phyloP scores from a whole-genome alignment of 2,113 vertebrate species.

The Macquaria australasica region DNA sequence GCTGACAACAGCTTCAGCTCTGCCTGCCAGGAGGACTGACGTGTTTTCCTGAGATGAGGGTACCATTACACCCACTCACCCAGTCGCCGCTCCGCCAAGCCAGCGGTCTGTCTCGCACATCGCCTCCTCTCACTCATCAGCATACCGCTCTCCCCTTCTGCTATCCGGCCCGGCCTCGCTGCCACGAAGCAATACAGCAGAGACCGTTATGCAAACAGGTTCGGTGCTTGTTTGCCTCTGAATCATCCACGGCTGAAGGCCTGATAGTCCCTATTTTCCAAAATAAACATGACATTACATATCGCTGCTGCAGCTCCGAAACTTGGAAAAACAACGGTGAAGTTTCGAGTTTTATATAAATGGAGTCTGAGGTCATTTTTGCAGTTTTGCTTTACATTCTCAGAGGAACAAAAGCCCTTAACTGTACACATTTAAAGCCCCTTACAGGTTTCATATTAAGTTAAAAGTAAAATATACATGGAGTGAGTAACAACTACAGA shows the following conservation, averaged over 20 bases:
- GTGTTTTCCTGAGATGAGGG: conserved; percentile 45
- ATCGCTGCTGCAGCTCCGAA: background rate
- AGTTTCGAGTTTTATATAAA: background rate
- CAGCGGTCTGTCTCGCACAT: conserved; percentile 29
- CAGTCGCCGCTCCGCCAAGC: conserved; percentile 33
- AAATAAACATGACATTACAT: conserved; percentile 27
- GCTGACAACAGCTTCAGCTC: conserved; percentile 5
- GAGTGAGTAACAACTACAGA: background rate
- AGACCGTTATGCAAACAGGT: conserved; percentile 47
- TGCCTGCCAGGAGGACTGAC: conserved; percentile 35
- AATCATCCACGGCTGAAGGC: conserved; percentile 50
- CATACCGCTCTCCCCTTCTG: background rate
- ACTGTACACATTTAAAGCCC: background rate
- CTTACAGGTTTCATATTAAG: background rate
- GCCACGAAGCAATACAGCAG: conserved; percentile 36
- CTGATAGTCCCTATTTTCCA: conserved; percentile 23
- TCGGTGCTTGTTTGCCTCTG: conserved; percentile 39
- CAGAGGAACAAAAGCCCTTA: background rate
- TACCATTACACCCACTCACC: conserved; percentile 50
- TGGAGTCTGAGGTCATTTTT: background rate
- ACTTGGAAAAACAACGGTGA: background rate
- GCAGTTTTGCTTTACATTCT: background rate
- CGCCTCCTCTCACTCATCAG: conserved; percentile 32
- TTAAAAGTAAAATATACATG: background rate
- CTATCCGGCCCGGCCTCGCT: background rate